Evolutionary conservation across 2,888 invertebrate genomes (phyloP), one percentile per base, ranked within the genome.

Genomic region (Cloeon dipterum): DNA sequence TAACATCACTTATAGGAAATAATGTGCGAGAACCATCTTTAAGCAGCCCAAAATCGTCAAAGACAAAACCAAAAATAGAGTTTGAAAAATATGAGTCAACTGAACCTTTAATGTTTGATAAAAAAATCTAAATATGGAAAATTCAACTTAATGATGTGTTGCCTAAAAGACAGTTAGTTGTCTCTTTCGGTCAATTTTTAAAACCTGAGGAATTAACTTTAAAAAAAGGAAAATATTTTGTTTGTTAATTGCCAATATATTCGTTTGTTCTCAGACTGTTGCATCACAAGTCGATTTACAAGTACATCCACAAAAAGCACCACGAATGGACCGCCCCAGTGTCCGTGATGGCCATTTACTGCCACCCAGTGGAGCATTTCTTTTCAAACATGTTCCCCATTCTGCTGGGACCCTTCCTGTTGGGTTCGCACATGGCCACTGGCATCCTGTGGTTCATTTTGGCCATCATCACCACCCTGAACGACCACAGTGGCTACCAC

Each of bases 251-350:
- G 34, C 10, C 20, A n/a, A n/a, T n/a, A n/a, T n/a, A n/a, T n/a
- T n/a, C n/a, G 13, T 34, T 11, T 10, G 16, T 26, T 44, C 41
- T 41, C 40, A 76, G 77, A 49, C 54, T 81, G 42, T 59, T 83
- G 21, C 83, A 85, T 49, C 69, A 68, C 47, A 70, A 72, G 41
- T 59, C 62, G 43, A 56, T 85, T 37, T 85, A 85, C 59, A 78
- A 75, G 50, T 65, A 70, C 49, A 75, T 85, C 45, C 85, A 85
- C 57, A 85, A 85, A 53, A 68, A 71, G 46, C 85, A 85, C 53
- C 85, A 85, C 47, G 81, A 85, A 54, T 85, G 83, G 83, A 79
- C 77, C 2, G 75, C 83, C 1, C 83, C 85, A 1, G 71, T 85
- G 36, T 77, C 82, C n/a, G 70, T 82, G 3, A 74, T 78, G 1